These are phyloP conservation scores for Procambarus virginalis DNA, from an alignment of 1,140 invertebrate genomes.

Conservation along the genomic window DNA sequence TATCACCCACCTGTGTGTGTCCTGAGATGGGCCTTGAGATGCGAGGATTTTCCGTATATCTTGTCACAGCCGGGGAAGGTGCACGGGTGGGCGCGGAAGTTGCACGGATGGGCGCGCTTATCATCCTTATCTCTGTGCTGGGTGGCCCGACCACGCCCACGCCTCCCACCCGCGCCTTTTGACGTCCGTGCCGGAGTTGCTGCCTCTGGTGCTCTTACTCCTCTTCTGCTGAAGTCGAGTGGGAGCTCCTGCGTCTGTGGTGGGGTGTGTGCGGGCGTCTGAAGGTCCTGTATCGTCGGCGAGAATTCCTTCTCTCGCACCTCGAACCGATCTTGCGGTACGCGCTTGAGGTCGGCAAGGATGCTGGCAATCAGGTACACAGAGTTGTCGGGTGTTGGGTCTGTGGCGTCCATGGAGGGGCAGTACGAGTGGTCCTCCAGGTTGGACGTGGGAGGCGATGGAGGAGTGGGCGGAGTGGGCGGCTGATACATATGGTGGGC, in stretches of 20 bases:
- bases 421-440: conserved; percentile 43
- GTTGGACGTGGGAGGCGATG: conserved; percentile 49
- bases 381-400: conserved; percentile 71
- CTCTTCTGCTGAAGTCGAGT: conserved; percentile 53
- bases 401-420: conserved; percentile 43
- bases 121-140: conserved; percentile 72
- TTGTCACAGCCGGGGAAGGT: conserved; percentile 83
- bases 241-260: conserved; percentile 11
- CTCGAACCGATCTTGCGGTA: conserved; percentile 77
- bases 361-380: conserved; percentile 77
- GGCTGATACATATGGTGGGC: conserved; percentile 63
- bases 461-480: conserved; percentile 55
- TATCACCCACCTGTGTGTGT: conserved; percentile 78
- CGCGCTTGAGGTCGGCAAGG: conserved; percentile 78
- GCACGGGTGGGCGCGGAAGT: conserved; percentile 81
- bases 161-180: conserved; percentile 27
- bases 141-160: conserved; percentile 70
- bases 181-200: not conserved
- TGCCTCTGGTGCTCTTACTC: conserved; percentile 42
- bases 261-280: conserved; percentile 8
- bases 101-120: conserved; percentile 80
- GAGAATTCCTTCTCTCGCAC: conserved; percentile 6
- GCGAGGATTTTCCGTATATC: conserved; percentile 86
- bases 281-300: conserved; percentile 13
- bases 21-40: conserved; percentile 84